Conservation (phyloP, 2,888 invertebrate genomes). For the Thymelicus lineola region DNA sequence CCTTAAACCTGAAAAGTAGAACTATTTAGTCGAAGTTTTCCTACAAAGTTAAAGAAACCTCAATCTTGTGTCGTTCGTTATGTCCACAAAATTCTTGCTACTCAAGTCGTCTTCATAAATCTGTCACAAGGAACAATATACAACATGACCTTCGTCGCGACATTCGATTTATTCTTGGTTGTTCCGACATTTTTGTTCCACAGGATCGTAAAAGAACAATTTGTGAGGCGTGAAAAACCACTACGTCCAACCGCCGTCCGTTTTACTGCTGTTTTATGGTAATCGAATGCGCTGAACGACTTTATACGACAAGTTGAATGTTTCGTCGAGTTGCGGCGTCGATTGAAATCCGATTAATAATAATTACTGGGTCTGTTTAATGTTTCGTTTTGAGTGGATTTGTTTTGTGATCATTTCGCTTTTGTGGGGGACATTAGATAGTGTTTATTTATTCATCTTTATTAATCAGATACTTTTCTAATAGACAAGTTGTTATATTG, state of each 20-base stretch:
- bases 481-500: too few species aligned
- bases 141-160: constrained; percentile 10
- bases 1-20: too few species aligned
- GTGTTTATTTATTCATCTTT: too few species aligned
- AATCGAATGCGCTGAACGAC: constrained; percentile 17
- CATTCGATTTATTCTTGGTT: constrained; percentile 13
- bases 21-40: too few species aligned
- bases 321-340: constrained; percentile 3
- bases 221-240: constrained; percentile 26
- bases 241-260: constrained; percentile 8
- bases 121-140: background rate
- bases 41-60: too few species aligned
- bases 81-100: background rate
- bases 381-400: background rate
- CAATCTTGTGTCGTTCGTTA: background rate
- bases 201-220: constrained; percentile 20
- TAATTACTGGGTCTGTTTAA: background rate
- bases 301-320: constrained; percentile 6
- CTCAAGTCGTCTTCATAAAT: background rate
- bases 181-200: constrained; percentile 4
- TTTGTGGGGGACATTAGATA: background rate
- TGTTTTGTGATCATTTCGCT: background rate
- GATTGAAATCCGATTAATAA: constrained; percentile 6
- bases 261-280: constrained; percentile 14
- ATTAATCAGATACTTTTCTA: too few species aligned